Evolutionary conservation across 2,113 vertebrate species (phyloP), one percentile per base, ranked within the genome.

Genomic region (Ceyx melanurus): DNA sequence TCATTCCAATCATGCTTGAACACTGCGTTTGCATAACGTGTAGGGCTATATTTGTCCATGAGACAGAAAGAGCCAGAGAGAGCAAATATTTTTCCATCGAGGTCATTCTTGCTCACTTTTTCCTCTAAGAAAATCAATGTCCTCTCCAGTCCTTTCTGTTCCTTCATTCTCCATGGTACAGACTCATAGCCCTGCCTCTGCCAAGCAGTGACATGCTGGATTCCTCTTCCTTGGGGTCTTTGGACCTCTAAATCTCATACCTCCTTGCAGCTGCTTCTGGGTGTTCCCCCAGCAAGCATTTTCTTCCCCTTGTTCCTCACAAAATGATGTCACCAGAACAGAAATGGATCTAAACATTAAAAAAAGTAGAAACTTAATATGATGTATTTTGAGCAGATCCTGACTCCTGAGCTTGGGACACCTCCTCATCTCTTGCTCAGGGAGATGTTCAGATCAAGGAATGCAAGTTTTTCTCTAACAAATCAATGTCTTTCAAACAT

Each of bases 41-140:
- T 65, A 68, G 65, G 7, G 37, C 92, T 97, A 79, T 97, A 95
- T 96, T 97, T 96, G 92, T 96, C 86, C 11, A 6, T 73, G 87
- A 91, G 85, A 93, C 78, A 93, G 91, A 94, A 83, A 64, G 57
- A 70, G 57, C 82, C 83, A 87, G 86, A 87, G 68, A 88, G 57
- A 65, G 23, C 93, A 91, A 94, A 83, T 96, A 80, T 90, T 97
- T 97, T 96, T 92, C 87, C 93, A 76, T 45, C 61, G 94, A 97
- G 87, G 89, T 97, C 76, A 97, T 91, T 90, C 89, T 95, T 93
- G 91, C 91, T 95, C 87, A 83, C 86, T 94, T 91, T 96, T 97
- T 96, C 93, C 94, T 92, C 66, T 80, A 82, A 92, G 85, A 95
- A 94, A 93, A 91, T 82, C 88, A 25, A 45, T 92, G 85, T 84